Base-by-base conservation (phyloP, 1,140 invertebrate species). In the Nephila pilipes region DNA sequence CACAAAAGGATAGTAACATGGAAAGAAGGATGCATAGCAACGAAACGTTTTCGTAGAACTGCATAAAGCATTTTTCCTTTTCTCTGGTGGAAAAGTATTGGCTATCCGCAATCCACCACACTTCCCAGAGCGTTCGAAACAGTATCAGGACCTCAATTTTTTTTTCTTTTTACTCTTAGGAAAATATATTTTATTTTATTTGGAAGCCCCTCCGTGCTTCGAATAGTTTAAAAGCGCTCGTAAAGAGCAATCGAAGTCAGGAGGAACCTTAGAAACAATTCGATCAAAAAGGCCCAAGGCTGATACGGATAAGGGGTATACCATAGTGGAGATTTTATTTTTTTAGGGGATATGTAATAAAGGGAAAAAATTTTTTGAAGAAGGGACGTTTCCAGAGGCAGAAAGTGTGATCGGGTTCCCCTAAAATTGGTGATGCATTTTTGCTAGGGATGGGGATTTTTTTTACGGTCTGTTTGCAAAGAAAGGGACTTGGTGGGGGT, bases 121-220 rank as follows among this genome's bases (percentile, higher is more conserved):
- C 58, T 60, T 60, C 69, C 69, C 69, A 65, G 14, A 10, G 22
- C 25, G 63, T 25, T 65, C 22, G 29, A 75, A 75, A 75, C 69
- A 75, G 69, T 75, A 75, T 32, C 29, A 18, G 69, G 69, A 32
- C 69, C 69, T 2, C 69, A 32, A 18, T 75, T 65, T 75, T 14
- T 75, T 32, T 29, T 32, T 20, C 12, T 16, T 36, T 18, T 75
- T 25, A 16, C 65, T 36, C 16, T 25, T 32, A 32, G 29, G 69
- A 75, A 60, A 75, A 75, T 75, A 75, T 75, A 75, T 75, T 75
- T 75, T 75, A 75, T 75, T 75, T 75, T 75, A 20, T 29, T 75
- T 75, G 14, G 69, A 75, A 29, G 32, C 32, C 16, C 22, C 29
- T 75, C 29, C 69, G 69, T 75, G 69, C 69, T 36, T 75, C 29